Evolutionary conservation across 2,888 invertebrate species (phyloP).

Genomic region (Napeogenes inachia): DNA sequence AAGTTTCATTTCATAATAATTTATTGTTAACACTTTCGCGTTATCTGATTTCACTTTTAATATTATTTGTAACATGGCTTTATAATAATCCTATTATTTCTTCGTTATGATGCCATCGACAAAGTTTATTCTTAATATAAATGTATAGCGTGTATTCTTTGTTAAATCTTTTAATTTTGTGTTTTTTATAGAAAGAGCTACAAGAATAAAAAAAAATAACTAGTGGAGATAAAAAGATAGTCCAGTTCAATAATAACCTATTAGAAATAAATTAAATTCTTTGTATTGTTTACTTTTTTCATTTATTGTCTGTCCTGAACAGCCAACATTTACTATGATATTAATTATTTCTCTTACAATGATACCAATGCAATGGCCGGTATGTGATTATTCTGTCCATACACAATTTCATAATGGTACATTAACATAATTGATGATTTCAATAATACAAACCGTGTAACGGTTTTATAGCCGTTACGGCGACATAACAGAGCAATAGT

Average conservation of each 20-base stretch:
- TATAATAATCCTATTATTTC: conserved; percentile 4
- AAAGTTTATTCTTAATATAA: neutral
- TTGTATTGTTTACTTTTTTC: neutral
- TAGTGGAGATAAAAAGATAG: too few species aligned
- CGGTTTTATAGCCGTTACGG: too few species aligned
- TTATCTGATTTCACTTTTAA: conserved; percentile 29
- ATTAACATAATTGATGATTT: conserved; percentile 41
- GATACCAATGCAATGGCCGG: conserved; percentile 6
- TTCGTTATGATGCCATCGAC: neutral
- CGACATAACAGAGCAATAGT: too few species aligned
- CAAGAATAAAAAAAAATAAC: too few species aligned
- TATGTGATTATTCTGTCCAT: conserved; percentile 35
- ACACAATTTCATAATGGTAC: conserved; percentile 36
- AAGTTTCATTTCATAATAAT: conserved; percentile 32
- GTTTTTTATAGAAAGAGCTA: too few species aligned
- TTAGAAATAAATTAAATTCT: too few species aligned
- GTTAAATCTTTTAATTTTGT: neutral
- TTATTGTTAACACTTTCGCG: conserved; percentile 23
- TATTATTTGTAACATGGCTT: neutral
- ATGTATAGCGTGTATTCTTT: neutral
- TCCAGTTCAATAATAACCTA: too few species aligned
- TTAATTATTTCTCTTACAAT: conserved; percentile 1
- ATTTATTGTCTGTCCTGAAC: neutral
- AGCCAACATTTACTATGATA: neutral
- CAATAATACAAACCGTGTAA: conserved; percentile 34